Evolutionary conservation across 2,888 invertebrate genomes (phyloP), one percentile per base, ranked within the genome.

Genomic region (Amphiduros pacificus): DNA sequence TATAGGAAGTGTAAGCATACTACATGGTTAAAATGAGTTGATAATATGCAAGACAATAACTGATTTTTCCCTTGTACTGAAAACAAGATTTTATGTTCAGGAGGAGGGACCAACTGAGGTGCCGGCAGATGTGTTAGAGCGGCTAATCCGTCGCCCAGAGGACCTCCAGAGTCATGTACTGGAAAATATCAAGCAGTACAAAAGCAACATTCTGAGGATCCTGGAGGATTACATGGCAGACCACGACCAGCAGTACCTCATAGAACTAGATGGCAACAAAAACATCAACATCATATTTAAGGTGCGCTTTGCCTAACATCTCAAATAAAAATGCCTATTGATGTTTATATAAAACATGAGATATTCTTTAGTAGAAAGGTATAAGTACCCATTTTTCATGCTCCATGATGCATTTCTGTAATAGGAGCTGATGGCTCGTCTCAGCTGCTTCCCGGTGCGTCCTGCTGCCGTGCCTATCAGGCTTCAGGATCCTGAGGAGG

Each of bases 201-300:
- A 78, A 66, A 71, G 67, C 56, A 77, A 77, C 57, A 70, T 79
- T 68, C 74, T 82, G n/a, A 62, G 79, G 20, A 71, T 81, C 6
- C 62, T 82, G 14, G 82, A 82, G 77, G 81, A 82, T 64, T 80
- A 80, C 64, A 82, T 82, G 76, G 79, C 76, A 2, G 80, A 81
- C 56, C 80, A 81, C 69, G 78, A 81, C 60, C 81, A 80, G 60
- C 78, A 81, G 62, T 77, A 74, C 63, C 68, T 82, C 11, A 73
- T 82, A 29, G 81, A 82, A 58, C 63, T 82, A 64, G 81, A 82
- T 72, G 77, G 72, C 17, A 83, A 82, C 68, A 76, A 79, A 61
- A 66, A 73, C 2, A 58, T 71, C 14, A 32, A 61, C 20, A 65
- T 73, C 27, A 65, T 82, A 4, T 75, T 80, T 60, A 75, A 78